Evolutionary conservation across 2,113 vertebrate genomes (phyloP).

Genomic region (Phyllopteryx taeniolatus): DNA sequence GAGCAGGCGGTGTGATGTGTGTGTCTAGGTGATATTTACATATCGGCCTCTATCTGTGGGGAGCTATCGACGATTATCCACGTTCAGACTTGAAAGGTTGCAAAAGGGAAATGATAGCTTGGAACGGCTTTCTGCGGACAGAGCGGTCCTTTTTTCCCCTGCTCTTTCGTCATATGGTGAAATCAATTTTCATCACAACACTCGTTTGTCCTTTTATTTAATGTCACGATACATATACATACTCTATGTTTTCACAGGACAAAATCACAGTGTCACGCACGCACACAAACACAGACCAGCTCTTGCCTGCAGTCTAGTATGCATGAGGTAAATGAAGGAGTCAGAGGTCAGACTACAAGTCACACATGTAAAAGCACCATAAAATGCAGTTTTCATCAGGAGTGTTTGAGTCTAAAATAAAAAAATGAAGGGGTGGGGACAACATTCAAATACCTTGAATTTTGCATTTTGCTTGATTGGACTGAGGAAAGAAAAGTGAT

Average conservation of each 20-base stretch:
- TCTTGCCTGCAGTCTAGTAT: conserved; percentile 7
- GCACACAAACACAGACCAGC: background rate
- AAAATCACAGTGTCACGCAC: conserved; percentile 18
- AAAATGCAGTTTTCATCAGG: background rate
- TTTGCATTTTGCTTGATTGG: background rate
- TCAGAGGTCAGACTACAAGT: background rate
- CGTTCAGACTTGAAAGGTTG: conserved; percentile 55
- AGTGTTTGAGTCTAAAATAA: conserved; percentile 7
- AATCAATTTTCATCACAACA: conserved; percentile 33
- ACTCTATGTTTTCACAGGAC: conserved; percentile 19
- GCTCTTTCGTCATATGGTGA: background rate
- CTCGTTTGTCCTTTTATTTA: conserved; percentile 49
- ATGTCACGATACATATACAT: conserved; percentile 42
- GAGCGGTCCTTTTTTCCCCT: background rate
- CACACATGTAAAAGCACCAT: background rate
- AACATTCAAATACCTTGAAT: background rate
- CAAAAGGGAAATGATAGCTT: conserved; percentile 51
- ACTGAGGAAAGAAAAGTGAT: background rate
- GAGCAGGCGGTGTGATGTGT: background rate
- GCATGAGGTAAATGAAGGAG: background rate
- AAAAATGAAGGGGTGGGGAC: background rate
- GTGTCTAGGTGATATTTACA: conserved; percentile 28
- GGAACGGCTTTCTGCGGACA: conserved; percentile 17
- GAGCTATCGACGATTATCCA: conserved; percentile 36
- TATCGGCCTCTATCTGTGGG: conserved; percentile 21